Base-by-base conservation (phyloP, 2,797 vertebrate genomes). In the Myotis findleyi region DNA sequence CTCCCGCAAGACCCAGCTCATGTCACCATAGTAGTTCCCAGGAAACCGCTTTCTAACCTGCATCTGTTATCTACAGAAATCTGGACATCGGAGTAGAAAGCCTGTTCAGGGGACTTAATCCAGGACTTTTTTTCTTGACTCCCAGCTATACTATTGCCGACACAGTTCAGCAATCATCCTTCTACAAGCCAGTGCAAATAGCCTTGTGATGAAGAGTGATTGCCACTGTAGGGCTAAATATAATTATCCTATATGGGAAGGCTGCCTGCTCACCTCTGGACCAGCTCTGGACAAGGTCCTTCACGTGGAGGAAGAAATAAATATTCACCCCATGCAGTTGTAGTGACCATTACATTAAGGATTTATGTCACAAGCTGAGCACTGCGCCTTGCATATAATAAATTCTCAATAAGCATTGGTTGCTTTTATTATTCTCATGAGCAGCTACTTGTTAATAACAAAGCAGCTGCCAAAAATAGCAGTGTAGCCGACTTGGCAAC, bases 11-110 rank as follows among this genome's bases (percentile, higher is more conserved):
- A 66, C 41, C 57, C 86, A 62, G 36, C 20, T 73, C 62, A 16
- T 30, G 44, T 51, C 66, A 36, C 25, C 0, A 3, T n/a, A 27
- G 23, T 27, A 27, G 27, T 49, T 90, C 53, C 68, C 49, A 51
- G 82, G 84, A 73, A 95, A 87, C 68, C 73, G 62, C 84, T 81
- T 82, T 77, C 47, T 49, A n/a, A 75, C 53, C 13, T 89, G 75
- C 53, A 13, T 16, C 23, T 92, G 76, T 83, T 85, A 38, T 90
- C 81, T 64, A 2, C 33, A 80, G 87, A 76, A 73, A 27, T 7
- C 49, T 47, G 16, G 76, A 33, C 76, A 25, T 71, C 3, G 4
- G 71, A 73, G 53, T 41, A 59, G 79, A 68, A 84, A 59, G 44
- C 11, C 72, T 33, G 38, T 7, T 8, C 2, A 7, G 73, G 76